These are phyloP conservation scores for Smithornis capensis DNA, from an alignment of 2,113 vertebrate genomes.

Conservation along the genomic window DNA sequence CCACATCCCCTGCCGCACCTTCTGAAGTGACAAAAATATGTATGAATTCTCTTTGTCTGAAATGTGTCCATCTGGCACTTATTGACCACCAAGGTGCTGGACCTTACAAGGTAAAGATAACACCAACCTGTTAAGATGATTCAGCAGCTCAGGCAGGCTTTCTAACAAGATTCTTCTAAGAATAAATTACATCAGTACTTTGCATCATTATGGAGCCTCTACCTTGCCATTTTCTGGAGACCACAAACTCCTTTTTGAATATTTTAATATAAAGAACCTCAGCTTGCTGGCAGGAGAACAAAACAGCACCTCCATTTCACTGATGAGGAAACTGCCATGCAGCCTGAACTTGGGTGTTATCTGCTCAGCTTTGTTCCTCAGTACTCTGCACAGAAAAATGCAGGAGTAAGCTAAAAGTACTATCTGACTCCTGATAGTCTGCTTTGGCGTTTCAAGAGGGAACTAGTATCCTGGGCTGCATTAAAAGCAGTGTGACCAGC, in stretches of 20 bases:
- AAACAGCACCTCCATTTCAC: neutral
- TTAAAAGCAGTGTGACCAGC: neutral
- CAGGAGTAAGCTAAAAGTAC: neutral
- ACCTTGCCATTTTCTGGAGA: neutral
- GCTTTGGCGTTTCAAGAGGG: neutral
- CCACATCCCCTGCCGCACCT: neutral
- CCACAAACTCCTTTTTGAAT: neutral
- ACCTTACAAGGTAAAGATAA: neutral
- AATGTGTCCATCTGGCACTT: neutral
- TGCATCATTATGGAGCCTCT: neutral
- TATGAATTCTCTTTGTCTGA: neutral
- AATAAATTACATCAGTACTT: neutral
- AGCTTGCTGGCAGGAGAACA: neutral
- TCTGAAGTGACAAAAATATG: neutral
- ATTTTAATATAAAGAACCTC: neutral
- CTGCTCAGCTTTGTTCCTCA: neutral
- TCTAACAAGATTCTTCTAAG: neutral
- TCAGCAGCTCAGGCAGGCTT: neutral
- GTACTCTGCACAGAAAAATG: neutral
- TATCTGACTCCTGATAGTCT: neutral
- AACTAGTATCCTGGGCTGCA: neutral
- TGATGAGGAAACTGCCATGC: neutral
- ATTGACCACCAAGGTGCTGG: neutral
- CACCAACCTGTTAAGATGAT: neutral
- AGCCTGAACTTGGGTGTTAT: neutral